These are phyloP conservation scores for Redunca redunca DNA, from an alignment of 2,113 vertebrate species.

Conservation along the genomic window DNA sequence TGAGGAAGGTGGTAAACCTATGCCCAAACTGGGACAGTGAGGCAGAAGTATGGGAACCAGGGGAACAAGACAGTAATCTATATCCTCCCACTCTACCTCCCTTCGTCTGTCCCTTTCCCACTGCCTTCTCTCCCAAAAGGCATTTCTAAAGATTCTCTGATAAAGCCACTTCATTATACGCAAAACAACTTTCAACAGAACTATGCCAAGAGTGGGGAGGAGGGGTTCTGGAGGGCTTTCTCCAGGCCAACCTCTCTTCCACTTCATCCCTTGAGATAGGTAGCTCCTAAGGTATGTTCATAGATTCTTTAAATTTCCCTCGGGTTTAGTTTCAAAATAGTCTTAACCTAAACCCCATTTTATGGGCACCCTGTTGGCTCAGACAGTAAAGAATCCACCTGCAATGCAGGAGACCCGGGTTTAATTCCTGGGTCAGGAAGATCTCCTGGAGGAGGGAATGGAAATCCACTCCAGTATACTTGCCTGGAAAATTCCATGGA, in stretches of 20 bases:
- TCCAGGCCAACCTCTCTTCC: background rate
- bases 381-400: background rate
- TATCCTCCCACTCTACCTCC: background rate
- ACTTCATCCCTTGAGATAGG: background rate
- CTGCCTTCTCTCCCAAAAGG: background rate
- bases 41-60: background rate
- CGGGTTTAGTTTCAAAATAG: background rate
- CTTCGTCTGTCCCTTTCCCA: background rate
- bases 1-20: too few species aligned
- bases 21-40: background rate
- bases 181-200: background rate
- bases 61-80: background rate
- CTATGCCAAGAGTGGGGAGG: background rate
- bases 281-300: background rate
- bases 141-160: background rate
- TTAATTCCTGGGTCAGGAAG: background rate
- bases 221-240: background rate
- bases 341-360: background rate
- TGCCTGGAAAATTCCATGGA: background rate
- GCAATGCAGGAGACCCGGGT: background rate
- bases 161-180: background rate
- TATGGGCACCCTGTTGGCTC: background rate
- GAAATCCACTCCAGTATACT: background rate
- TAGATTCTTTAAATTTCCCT: background rate
- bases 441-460: background rate